phyloP scores from a whole-genome alignment of 2,797 vertebrate genomes.

The Malacoctenus gilli region DNA sequence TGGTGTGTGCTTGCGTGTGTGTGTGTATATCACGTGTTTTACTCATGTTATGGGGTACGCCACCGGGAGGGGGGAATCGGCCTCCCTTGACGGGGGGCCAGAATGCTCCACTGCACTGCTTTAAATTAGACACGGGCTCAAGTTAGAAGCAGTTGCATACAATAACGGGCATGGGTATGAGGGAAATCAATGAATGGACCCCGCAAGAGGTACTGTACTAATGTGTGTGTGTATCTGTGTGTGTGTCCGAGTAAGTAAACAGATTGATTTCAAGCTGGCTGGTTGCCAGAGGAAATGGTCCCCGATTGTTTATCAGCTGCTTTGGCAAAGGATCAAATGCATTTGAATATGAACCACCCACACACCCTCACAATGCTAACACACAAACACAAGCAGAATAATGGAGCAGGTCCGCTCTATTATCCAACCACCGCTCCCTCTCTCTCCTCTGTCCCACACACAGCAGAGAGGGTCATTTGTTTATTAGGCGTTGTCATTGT shows the following conservation, averaged over 20 bases:
- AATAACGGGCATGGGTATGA: too few species aligned
- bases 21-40: too few species aligned
- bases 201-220: too few species aligned
- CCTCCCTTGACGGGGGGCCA: too few species aligned
- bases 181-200: too few species aligned
- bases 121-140: too few species aligned
- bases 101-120: too few species aligned
- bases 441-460: background rate
- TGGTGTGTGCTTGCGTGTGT: background rate
- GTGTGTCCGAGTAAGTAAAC: background rate
- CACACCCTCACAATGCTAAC: conserved; percentile 2
- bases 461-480: conserved; percentile 12
- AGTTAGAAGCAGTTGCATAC: too few species aligned
- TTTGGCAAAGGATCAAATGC: conserved; percentile 26
- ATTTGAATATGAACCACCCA: conserved; percentile 45
- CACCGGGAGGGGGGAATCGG: too few species aligned
- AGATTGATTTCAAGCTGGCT: conserved; percentile 2
- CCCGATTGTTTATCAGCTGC: conserved; percentile 1
- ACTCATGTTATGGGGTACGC: too few species aligned
- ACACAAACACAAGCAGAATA: conserved; percentile 9
- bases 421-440: too few species aligned
- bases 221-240: background rate
- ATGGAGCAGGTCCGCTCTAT: conserved; percentile 1
- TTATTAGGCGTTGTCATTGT: conserved; percentile 55
- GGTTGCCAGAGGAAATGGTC: conserved; percentile 2